Evolutionary conservation across 2,113 vertebrate genomes (phyloP).

Genomic region (Entomyzon cyanotis): DNA sequence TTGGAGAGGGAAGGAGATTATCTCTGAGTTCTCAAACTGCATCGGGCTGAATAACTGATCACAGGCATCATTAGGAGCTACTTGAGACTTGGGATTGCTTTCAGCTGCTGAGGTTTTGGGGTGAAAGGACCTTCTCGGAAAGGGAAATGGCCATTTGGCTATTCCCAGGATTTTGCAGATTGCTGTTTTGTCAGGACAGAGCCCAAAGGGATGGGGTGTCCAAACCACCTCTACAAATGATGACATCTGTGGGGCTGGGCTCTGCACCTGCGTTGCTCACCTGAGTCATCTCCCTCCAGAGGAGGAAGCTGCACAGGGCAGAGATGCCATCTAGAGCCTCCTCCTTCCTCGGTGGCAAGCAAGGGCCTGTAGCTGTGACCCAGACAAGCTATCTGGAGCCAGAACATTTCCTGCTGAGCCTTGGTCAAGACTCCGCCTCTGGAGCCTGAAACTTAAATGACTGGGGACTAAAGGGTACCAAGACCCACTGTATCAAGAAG

Average conservation of each 20-base stretch:
- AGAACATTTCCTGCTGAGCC: neutral
- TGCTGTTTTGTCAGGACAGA: neutral
- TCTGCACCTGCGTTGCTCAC: neutral
- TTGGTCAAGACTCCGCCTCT: neutral
- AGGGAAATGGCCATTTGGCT: neutral
- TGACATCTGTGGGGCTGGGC: neutral
- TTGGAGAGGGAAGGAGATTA: conserved; percentile 15
- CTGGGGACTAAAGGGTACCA: neutral
- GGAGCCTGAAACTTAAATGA: neutral
- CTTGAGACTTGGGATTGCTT: neutral
- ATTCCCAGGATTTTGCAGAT: neutral
- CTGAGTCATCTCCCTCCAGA: neutral
- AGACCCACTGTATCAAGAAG: neutral
- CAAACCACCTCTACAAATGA: neutral
- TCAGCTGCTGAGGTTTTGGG: neutral
- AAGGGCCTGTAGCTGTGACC: neutral
- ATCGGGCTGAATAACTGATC: neutral
- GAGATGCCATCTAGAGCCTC: conserved; percentile 3
- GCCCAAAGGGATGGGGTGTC: neutral
- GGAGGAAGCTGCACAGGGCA: neutral
- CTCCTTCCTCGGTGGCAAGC: neutral
- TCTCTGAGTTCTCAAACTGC: conserved; percentile 8
- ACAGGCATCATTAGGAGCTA: neutral
- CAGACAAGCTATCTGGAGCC: neutral
- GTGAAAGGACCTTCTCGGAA: neutral